phyloP scores from a whole-genome alignment of 2,888 invertebrate species.

The Coremacera marginata region DNA sequence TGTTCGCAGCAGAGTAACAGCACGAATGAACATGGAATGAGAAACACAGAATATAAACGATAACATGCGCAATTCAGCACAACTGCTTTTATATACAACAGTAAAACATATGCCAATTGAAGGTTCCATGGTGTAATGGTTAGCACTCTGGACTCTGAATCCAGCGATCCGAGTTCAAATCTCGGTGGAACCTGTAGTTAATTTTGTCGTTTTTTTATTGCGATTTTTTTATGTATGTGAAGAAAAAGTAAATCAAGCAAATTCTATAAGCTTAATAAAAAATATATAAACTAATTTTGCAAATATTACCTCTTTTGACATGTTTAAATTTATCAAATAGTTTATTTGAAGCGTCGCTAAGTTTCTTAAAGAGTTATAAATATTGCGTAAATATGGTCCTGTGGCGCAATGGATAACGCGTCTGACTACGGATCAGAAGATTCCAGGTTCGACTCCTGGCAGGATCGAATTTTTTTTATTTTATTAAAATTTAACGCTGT shows the following conservation, averaged over 20 bases:
- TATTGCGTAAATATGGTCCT: constrained; percentile 67
- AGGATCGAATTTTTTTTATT: constrained; percentile 61
- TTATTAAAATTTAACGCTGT: constrained; percentile 6
- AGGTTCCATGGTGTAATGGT: constrained; percentile 67
- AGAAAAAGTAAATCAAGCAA: too few species aligned
- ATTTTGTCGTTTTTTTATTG: not conserved
- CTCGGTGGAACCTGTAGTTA: constrained; percentile 62
- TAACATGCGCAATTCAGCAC: constrained; percentile 27
- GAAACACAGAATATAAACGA: not conserved
- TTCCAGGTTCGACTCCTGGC: constrained; percentile 71
- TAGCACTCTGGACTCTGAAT: constrained; percentile 67
- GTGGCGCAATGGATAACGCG: constrained; percentile 71
- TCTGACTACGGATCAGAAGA: constrained; percentile 71
- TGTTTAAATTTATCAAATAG: too few species aligned
- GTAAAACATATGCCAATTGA: not conserved
- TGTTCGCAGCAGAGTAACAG: too few species aligned
- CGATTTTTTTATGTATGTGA: not conserved
- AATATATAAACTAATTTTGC: too few species aligned
- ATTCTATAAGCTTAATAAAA: too few species aligned
- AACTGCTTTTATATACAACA: not conserved
- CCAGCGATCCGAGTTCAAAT: constrained; percentile 67
- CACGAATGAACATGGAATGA: too few species aligned
- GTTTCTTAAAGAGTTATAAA: too few species aligned
- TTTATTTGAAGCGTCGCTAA: too few species aligned
- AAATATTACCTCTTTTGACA: too few species aligned